Evolutionary conservation across 2,797 vertebrate genomes (phyloP), one percentile per base, ranked within the genome.

Genomic region (Coendou prehensilis): DNA sequence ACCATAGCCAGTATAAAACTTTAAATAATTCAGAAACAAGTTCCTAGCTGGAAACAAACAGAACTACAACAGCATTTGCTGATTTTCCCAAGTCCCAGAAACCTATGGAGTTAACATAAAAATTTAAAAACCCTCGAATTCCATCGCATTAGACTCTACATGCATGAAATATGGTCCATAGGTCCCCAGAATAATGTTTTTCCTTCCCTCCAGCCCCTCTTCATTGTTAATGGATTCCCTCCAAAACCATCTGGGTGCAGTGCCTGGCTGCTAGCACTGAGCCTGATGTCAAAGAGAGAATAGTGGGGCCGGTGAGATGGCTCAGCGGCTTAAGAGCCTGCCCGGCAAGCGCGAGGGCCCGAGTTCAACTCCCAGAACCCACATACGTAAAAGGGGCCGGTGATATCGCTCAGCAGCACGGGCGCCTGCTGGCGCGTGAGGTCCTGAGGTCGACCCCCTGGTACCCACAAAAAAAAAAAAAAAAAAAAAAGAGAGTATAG

Each of bases 1-100:
- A 73, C 47, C 54, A 23, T 8, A 93, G 45, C 57, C 37, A 73
- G 30, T 2, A 20, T 18, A 76, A 92, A 95, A 87, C 17, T 93
- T 93, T 17, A 83, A 92, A 92, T 92, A 87, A 87, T 88, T 94
- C 64, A 90, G 33, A 82, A 95, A 18, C 2, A 37, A 94, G 20
- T 50, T 87, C 64, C 94, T 87, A 78, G 26, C 63, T 64, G 10
- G 37, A 88, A 90, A 73, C 9, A 85, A 5, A 56, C 26, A 95
- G 54, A 93, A n/a, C 15, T 50, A 3, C 11, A 17, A 30, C 14
- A 11, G 20, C 52, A 14, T 10, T 22, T 11, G 7, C 33, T 52
- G 82, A 45, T 18, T 78, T 93, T 78, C 14, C n/a, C 50, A 37
- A 76, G 23, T 2, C 33, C 59, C 50, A 15, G 52, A 1, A 61